Base-by-base conservation (phyloP, 2,797 vertebrate species). In the Aeoliscus strigatus region DNA sequence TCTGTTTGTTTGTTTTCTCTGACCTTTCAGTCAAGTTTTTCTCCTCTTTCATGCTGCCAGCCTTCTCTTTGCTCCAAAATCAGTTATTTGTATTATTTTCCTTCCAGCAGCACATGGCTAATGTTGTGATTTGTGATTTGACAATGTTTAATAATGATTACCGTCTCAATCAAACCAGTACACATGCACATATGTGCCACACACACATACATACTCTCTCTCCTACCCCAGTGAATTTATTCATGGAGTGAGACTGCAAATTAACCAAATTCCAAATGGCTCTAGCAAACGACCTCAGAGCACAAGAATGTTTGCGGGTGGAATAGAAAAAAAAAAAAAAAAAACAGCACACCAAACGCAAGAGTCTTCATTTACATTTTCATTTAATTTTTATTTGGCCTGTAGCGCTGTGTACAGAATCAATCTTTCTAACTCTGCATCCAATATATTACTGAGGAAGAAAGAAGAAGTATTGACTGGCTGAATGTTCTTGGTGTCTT, bases 361-460 rank as follows among this genome's bases (percentile, higher is more conserved):
- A 66, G 65, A 61, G 69, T 63, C 56, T 81, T 86, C 77, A 87
- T 89, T 88, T 87, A 86, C 84, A 89, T 90, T 87, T 89, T 87
- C 79, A 87, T 87, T 86, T 88, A 74, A 87, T 88, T 87, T 85
- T 83, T 73, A 67, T 72, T 73, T 81, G 81, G 79, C 84, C 82
- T 70, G 68, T 82, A 84, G 82, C 84, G 17, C 66, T 65, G 73
- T 71, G 61, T 81, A 81, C 77, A 80, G 69, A 87, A 89, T 89
- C 87, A 86, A 88, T 89, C 81, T 84, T 81, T 84, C 82, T 86
- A 86, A 87, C 85, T 87, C 85, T 70, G 83, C 88, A 87, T 89
- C 82, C 85, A 86, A 87, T 89, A 87, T 87, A 87, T 89, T 88
- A 90, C 70, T 57, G 51, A 55, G 63, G 70, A 77, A 79, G 70